Conservation (phyloP, 2,797 vertebrate genomes). For the Zalophus californianus region DNA sequence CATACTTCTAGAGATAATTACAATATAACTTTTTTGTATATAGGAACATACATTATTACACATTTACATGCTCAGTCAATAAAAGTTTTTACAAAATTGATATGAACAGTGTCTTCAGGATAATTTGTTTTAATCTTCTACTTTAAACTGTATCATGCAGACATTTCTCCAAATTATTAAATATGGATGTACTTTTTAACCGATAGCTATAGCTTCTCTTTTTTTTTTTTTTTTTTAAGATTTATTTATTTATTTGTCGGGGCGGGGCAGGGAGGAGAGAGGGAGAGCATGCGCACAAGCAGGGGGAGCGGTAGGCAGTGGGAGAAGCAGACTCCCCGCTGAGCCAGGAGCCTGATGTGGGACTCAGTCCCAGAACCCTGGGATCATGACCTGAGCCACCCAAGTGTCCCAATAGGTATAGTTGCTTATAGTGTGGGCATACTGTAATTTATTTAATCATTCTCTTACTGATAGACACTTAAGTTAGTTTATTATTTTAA, state of each 20-base stretch:
- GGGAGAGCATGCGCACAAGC: too few species aligned
- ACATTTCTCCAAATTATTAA: constrained; percentile 26
- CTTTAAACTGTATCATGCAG: constrained; percentile 2
- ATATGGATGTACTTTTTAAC: constrained; percentile 9
- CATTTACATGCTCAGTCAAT: neutral
- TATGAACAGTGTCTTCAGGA: neutral
- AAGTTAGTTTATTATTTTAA: too few species aligned
- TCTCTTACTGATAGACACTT: too few species aligned
- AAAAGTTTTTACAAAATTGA: neutral
- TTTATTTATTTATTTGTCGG: too few species aligned
- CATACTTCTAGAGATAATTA: neutral
- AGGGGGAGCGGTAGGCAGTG: too few species aligned
- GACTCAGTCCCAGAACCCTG: neutral
- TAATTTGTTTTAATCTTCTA: constrained; percentile 46
- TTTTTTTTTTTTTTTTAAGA: too few species aligned
- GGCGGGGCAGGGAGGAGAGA: too few species aligned
- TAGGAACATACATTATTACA: neutral
- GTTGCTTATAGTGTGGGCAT: too few species aligned
- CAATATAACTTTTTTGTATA: neutral
- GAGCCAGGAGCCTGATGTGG: too few species aligned
- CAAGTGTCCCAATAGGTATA: neutral
- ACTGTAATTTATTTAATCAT: too few species aligned
- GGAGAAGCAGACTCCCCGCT: neutral
- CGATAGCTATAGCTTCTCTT: neutral
- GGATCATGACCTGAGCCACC: neutral